phyloP scores from a whole-genome alignment of 2,797 vertebrate species.

The Paramormyrops hopkinsi region DNA sequence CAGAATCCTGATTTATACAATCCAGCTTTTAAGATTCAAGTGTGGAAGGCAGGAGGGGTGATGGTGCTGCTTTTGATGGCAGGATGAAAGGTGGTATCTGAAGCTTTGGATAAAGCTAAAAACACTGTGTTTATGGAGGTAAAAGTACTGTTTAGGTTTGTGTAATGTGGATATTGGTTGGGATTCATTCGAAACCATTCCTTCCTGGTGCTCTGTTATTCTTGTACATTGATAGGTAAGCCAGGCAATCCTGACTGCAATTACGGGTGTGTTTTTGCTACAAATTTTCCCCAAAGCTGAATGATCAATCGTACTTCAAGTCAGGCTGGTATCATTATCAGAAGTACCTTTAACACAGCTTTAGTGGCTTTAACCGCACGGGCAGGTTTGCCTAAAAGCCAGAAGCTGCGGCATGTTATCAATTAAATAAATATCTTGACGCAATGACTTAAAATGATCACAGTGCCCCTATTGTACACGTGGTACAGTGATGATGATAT shows the following conservation, averaged over 20 bases:
- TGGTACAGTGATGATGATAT: background rate
- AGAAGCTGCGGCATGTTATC: background rate
- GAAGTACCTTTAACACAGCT: background rate
- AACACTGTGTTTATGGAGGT: background rate
- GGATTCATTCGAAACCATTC: background rate
- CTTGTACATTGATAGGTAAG: background rate
- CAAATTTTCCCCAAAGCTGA: background rate
- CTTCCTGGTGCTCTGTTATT: background rate
- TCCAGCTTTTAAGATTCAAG: background rate
- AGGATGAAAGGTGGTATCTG: background rate
- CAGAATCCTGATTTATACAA: background rate
- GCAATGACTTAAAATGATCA: background rate
- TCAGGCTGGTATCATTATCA: background rate
- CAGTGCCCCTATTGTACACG: background rate
- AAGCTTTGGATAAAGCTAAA: background rate
- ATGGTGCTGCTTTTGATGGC: background rate
- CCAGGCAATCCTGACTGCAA: background rate
- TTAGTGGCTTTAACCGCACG: background rate
- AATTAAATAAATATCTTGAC: background rate
- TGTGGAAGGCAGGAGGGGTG: background rate
- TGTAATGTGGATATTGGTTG: background rate
- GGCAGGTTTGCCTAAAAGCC: background rate
- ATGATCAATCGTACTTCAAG: background rate
- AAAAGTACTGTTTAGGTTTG: background rate
- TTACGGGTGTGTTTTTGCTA: background rate